A percentile compares a stretch with the other conserved stretches of the same genome.
These are phyloP conservation scores for Himantopus leucocephalus DNA, from an alignment of 2,113 vertebrate species.

Conservation along the genomic window DNA sequence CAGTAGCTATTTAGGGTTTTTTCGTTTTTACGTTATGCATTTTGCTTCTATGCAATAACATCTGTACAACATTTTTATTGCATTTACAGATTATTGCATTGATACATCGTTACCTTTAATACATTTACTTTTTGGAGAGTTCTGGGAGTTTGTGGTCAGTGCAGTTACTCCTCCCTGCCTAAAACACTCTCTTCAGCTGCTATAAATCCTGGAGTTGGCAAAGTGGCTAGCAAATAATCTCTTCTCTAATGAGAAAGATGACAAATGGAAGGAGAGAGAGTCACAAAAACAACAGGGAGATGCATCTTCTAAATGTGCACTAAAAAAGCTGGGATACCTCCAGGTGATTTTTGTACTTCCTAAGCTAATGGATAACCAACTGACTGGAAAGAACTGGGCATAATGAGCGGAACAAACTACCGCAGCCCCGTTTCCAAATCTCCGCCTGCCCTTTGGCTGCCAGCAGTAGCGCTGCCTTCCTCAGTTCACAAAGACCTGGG, in stretches of 20 bases:
- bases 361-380: slow-evolving; percentile 32
- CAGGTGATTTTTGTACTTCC: slow-evolving; percentile 37
- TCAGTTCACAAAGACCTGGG: not conserved
- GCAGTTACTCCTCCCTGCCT: not conserved
- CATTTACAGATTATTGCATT: not conserved
- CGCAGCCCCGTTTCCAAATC: not conserved
- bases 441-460: not conserved
- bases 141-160: not conserved
- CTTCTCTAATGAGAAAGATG: not conserved
- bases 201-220: not conserved
- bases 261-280: not conserved
- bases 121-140: not conserved
- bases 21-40: not conserved
- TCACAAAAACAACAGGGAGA: not conserved
- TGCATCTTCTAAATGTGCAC: not conserved
- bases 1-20: not conserved
- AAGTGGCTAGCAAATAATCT: not conserved
- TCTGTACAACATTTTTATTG: not conserved
- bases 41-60: not conserved
- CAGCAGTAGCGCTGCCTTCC: not conserved
- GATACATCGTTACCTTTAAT: not conserved
- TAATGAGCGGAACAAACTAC: slow-evolving; percentile 33
- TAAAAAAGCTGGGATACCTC: not conserved
- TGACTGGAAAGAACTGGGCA: slow-evolving; percentile 39
- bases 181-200: not conserved